These are phyloP conservation scores for Paradoxurus hermaphroditus DNA, from an alignment of 2,113 vertebrate species.

Conservation along the genomic window DNA sequence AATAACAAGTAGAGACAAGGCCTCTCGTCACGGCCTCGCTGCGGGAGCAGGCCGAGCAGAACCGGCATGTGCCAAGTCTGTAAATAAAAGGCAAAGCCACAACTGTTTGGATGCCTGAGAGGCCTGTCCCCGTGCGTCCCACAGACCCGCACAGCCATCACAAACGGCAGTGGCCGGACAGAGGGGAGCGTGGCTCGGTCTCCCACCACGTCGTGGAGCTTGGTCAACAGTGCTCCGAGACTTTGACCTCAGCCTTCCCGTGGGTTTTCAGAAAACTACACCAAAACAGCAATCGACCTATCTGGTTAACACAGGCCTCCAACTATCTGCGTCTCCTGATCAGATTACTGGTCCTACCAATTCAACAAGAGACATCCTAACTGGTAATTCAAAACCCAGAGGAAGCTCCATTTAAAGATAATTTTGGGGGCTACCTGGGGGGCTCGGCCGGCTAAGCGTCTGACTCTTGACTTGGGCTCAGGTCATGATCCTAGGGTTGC, in stretches of 20 bases:
- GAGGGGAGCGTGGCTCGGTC: fast-evolving
- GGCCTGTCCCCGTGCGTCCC: fast-evolving
- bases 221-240: background rate
- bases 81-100: too few species aligned
- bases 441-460: background rate
- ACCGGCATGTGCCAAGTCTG: fast-evolving
- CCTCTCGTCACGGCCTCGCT: fast-evolving
- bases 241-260: background rate
- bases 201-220: fast-evolving
- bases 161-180: fast-evolving
- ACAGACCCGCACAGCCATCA: fast-evolving
- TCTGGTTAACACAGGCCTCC: background rate
- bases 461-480: background rate
- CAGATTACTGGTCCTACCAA: background rate
- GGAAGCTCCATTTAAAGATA: background rate
- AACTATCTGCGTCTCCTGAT: background rate
- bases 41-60: background rate
- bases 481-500: background rate
- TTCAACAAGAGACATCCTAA: background rate
- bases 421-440: background rate
- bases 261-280: background rate
- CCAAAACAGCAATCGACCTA: background rate
- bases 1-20: background rate
- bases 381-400: background rate
- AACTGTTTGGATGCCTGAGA: fast-evolving